Base-by-base conservation (phyloP, 2,797 vertebrate genomes). In the Anguilla pacifica region DNA sequence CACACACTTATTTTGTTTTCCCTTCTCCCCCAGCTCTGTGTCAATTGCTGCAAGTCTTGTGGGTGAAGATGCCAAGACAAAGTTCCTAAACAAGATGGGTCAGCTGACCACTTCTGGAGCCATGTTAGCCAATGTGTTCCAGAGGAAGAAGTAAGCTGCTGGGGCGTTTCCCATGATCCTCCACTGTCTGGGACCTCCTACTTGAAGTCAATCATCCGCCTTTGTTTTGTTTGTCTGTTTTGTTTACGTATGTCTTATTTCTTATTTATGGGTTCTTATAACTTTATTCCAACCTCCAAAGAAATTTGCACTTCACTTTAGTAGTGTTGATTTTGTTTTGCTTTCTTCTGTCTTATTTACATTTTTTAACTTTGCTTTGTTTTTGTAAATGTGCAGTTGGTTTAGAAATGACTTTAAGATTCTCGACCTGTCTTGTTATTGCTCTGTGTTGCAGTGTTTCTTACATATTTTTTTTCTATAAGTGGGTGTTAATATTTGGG, bases 21-120 rank as follows among this genome's bases (percentile, higher is more conserved):
- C 64, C 64, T 3, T 15, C 22, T 61, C 19, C 55, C 90, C 15
- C 86, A 99, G 99, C 84, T 99, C 98, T 0, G 97, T 99, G 94
- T 99, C 99, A 1, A 99, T 99, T 72, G 98, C 98, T 99, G 98
- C 98, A 1, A 99, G 98, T 94, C 96, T 99, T 89, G 98, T 99
- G 90, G 98, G 98, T 35, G 99, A 99, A 95, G 99, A 99, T 61
- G 98, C 99, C 87, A 99, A 99, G 95, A 99, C 98, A 91, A 99
- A 99, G 96, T 99, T 99, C 94, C 95, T 99, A 93, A 99, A 98
- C 94, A 99, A 99, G 97, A 99, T 99, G 98, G 99, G 99, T 92
- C 99, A 99, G 96, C 94, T 99, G 93, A 99, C 99, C 88, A 99
- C 99, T 0, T 99, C 99, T 0, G 98, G 99, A 61, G 99, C 98